Percentiles rank a stretch among this genome's conserved stretches.
phyloP scores from a whole-genome alignment of 2,888 invertebrate species.

The Panzeria rudis region DNA sequence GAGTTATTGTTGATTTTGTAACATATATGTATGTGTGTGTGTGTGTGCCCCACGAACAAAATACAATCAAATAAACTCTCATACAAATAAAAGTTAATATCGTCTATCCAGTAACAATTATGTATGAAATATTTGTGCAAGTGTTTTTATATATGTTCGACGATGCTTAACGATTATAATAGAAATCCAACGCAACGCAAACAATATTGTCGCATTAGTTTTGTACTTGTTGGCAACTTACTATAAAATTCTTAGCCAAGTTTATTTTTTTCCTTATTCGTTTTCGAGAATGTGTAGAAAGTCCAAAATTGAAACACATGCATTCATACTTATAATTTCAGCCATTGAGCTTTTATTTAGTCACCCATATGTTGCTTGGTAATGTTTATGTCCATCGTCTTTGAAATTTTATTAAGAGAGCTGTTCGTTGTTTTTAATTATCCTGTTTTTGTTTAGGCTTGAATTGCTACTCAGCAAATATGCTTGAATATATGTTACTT shows the following conservation, averaged over 20 bases:
- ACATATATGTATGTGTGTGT: slow-evolving; percentile 1
- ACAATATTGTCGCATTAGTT: slow-evolving; percentile 74
- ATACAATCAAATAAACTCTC: not conserved
- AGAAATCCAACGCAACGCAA: slow-evolving; percentile 67
- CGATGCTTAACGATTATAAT: slow-evolving; percentile 61
- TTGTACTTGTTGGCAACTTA: slow-evolving; percentile 67
- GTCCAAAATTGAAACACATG: not conserved
- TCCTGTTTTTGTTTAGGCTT: slow-evolving; percentile 56
- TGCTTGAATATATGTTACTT: no score
- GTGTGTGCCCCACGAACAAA: not conserved
- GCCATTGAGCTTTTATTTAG: slow-evolving; percentile 18
- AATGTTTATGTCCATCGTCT: slow-evolving; percentile 47
- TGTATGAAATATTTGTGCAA: slow-evolving; percentile 9
- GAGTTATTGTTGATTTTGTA: slow-evolving; percentile 35
- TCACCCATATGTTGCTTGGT: slow-evolving; percentile 59
- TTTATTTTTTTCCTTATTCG: slow-evolving; percentile 31
- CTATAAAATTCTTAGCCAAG: slow-evolving; percentile 61
- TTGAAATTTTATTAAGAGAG: slow-evolving; percentile 47
- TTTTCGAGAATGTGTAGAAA: slow-evolving; percentile 15
- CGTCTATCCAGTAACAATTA: not conserved
- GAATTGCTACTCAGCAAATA: slow-evolving; percentile 23
- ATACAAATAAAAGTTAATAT: not conserved
- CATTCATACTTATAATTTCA: not conserved
- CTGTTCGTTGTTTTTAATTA: slow-evolving; percentile 59
- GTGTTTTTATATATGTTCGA: slow-evolving; percentile 34